Evolutionary conservation across 2,888 invertebrate species (phyloP), one percentile per base, ranked within the genome.

Genomic region (Elegia similella): DNA sequence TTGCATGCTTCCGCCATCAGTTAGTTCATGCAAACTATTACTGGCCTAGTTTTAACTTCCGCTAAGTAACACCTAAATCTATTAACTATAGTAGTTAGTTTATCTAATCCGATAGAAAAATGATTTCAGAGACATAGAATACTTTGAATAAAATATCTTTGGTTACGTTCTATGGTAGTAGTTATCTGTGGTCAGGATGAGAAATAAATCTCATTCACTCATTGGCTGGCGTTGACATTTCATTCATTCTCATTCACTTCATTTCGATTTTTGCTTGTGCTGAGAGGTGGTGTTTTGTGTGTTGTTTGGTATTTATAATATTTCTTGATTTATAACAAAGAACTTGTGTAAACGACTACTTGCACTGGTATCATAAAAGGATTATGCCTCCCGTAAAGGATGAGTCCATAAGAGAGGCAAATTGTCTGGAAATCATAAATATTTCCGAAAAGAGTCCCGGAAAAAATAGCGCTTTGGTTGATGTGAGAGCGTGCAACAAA

Each of bases 401-500:
- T 82, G 92, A 92, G 66, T 79, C 82, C 64, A 78, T 90, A 77
- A 80, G 81, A 65, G 91, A 92, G 84, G 83, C 80, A 63, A 86
- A 86, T 78, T 90, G 88, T 70, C 78, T 92, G 72, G 92, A 92
- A 70, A 82, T 86, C 60, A 79, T 92, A 73, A 88, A 86, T 71
- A 79, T 88, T 67, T 73, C 79, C 55, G 92, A 92, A 69, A 90
- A 91, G 78, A 92, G 90, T 70, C 89, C 91, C 59, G 86, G 81
- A 63, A 90, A 90, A 76, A 88, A 86, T 71, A 84, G 82, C 65
- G 80, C 87, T 70, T 85, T 91, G 66, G 92, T 94, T 65, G 95
- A 95, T 85, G 93, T 93, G 68, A 92, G 94, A 83, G 94, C 94
- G 67, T 95, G 94, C 79, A 93, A 93, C 76, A 94, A 94, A 84